phyloP scores from a whole-genome alignment of 2,113 vertebrate species.

The Callipepla squamata region DNA sequence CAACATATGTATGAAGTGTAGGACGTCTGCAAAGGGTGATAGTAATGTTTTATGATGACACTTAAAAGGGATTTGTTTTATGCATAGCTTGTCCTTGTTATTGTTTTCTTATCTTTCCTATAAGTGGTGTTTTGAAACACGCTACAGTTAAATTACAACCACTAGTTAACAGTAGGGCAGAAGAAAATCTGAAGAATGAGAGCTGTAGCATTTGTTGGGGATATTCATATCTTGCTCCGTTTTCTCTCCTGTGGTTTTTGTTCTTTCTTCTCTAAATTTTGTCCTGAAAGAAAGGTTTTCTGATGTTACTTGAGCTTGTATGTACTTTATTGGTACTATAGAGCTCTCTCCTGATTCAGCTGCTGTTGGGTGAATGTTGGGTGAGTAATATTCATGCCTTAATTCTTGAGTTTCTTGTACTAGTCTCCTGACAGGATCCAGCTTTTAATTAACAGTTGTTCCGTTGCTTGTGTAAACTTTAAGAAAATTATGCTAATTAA shows the following conservation, averaged over 20 bases:
- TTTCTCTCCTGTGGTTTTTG: neutral
- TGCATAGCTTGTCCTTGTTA: neutral
- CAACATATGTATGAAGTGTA: neutral
- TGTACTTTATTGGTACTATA: neutral
- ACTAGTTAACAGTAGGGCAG: neutral
- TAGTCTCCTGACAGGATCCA: neutral
- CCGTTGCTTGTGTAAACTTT: neutral
- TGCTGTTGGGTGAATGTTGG: accelerated
- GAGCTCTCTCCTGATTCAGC: neutral
- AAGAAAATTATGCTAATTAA: constrained; percentile 28
- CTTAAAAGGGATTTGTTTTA: neutral
- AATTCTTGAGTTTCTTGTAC: neutral
- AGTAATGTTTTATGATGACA: neutral
- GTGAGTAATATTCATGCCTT: neutral
- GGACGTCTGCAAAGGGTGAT: neutral
- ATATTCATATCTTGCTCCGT: neutral
- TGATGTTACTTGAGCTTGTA: neutral
- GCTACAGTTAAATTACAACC: neutral
- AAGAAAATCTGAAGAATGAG: neutral
- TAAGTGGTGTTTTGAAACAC: neutral
- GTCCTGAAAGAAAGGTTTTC: neutral
- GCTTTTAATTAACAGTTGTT: neutral
- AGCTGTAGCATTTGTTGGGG: neutral
- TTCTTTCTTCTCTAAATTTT: neutral
- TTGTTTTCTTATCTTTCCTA: neutral